Evolutionary conservation across 2,888 invertebrate genomes (phyloP).

Genomic region (Rotaria macrura): DNA sequence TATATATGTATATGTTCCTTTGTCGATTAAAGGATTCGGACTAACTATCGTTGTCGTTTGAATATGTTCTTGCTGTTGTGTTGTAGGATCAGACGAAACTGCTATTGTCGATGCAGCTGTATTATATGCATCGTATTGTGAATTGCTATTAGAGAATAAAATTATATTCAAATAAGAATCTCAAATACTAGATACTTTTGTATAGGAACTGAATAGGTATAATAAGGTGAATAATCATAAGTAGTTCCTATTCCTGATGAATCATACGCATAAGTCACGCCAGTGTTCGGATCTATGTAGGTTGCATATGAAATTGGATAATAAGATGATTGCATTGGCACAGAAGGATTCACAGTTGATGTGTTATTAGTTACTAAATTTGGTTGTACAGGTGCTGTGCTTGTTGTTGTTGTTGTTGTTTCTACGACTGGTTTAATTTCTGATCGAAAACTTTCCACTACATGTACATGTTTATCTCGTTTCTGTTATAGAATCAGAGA

Average conservation of each 20-base stretch:
- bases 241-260: not conserved
- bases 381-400: not conserved
- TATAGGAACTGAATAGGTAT: not conserved
- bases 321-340: not conserved
- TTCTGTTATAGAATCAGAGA: not conserved
- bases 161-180: not conserved
- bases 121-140: not conserved
- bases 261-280: not conserved
- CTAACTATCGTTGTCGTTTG: not conserved
- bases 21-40: not conserved
- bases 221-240: not conserved
- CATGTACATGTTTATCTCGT: not conserved
- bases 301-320: not conserved
- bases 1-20: not conserved
- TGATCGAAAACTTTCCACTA: not conserved
- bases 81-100: not conserved
- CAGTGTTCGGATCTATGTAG: not conserved
- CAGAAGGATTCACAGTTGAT: not conserved
- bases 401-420: not conserved
- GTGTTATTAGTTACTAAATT: not conserved
- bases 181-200: not conserved
- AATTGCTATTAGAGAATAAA: not conserved
- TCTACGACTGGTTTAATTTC: not conserved
- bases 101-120: not conserved
- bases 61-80: not conserved